Conservation (phyloP, 2,888 invertebrate genomes). For the Bellardia pandia region DNA sequence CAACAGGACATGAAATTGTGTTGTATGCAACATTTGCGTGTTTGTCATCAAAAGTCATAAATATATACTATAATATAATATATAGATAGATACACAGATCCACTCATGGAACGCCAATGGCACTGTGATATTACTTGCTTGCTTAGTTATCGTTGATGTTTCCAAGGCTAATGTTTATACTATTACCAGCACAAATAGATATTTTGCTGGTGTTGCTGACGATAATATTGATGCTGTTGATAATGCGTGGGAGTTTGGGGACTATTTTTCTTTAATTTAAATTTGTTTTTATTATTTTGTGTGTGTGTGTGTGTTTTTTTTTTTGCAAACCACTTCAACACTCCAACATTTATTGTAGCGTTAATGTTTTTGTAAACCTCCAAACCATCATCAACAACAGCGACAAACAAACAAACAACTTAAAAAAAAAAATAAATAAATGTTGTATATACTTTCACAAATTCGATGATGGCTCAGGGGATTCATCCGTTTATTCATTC, state of each 20-base stretch:
- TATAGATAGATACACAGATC: background rate
- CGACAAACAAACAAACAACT: constrained; percentile 59
- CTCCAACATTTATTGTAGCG: constrained; percentile 64
- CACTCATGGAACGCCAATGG: background rate
- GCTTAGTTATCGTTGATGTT: constrained; percentile 48
- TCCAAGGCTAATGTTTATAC: constrained; percentile 55
- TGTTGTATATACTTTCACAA: constrained; percentile 49
- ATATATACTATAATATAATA: background rate
- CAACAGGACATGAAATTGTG: constrained; percentile 43
- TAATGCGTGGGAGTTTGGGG: constrained; percentile 53
- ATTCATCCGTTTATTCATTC: constrained; percentile 62
- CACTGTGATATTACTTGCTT: constrained; percentile 7
- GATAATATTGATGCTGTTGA: constrained; percentile 31
- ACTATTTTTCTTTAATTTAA: constrained; percentile 76
- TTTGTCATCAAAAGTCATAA: constrained; percentile 30
- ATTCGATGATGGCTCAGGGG: constrained; percentile 68
- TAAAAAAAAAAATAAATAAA: constrained; percentile 37
- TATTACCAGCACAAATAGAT: constrained; percentile 21
- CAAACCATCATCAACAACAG: constrained; percentile 50
- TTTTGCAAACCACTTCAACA: constrained; percentile 66
- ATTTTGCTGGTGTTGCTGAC: constrained; percentile 32
- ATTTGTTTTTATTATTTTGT: constrained; percentile 73
- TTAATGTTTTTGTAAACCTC: constrained; percentile 68
- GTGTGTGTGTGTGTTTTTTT: background rate
- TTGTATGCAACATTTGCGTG: constrained; percentile 43